Percentiles rank a stretch among this genome's conserved stretches.
Conservation (phyloP, 1,140 invertebrate genomes). For the Dendroctonus ponderosae region DNA sequence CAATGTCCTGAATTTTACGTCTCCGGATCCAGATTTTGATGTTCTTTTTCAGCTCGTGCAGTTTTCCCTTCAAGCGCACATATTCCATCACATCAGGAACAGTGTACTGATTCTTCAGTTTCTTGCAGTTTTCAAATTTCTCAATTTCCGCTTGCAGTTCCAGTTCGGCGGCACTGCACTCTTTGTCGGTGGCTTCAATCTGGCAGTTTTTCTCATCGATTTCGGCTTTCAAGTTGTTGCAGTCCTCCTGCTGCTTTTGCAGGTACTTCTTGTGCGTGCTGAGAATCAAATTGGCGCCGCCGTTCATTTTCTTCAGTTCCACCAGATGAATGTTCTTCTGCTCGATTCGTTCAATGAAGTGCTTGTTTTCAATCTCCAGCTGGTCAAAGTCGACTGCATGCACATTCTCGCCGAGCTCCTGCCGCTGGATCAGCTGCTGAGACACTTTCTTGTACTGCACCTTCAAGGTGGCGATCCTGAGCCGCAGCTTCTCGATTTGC, state of each 20-base stretch:
- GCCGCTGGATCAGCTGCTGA: constrained; percentile 45
- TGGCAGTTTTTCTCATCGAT: constrained; percentile 35
- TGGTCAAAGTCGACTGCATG: constrained; percentile 54
- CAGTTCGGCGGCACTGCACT: constrained; percentile 32
- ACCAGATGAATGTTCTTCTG: constrained; percentile 48
- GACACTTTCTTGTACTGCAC: constrained; percentile 45
- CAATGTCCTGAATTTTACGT: constrained; percentile 49
- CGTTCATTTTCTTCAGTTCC: constrained; percentile 51
- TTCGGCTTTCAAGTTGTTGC: constrained; percentile 30
- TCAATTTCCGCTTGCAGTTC: constrained; percentile 35
- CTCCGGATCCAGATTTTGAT: constrained; percentile 55
- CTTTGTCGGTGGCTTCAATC: constrained; percentile 35
- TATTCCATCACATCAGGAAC: constrained; percentile 60
- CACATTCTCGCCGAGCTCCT: constrained; percentile 50
- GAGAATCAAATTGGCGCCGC: constrained; percentile 43
- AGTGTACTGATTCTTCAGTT: constrained; percentile 30
- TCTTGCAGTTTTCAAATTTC: constrained; percentile 38
- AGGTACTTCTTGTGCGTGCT: constrained; percentile 43
- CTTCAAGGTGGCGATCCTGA: constrained; percentile 48
- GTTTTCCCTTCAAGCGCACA: constrained; percentile 54
- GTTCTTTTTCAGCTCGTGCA: constrained; percentile 53
- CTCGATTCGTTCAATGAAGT: constrained; percentile 49
- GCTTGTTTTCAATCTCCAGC: constrained; percentile 52
- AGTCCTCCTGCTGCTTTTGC: constrained; percentile 38
- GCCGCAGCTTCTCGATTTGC: constrained; percentile 50